Evolutionary conservation across 2,888 invertebrate species (phyloP), one percentile per base, ranked within the genome.

Genomic region (Drosophila tripunctata): DNA sequence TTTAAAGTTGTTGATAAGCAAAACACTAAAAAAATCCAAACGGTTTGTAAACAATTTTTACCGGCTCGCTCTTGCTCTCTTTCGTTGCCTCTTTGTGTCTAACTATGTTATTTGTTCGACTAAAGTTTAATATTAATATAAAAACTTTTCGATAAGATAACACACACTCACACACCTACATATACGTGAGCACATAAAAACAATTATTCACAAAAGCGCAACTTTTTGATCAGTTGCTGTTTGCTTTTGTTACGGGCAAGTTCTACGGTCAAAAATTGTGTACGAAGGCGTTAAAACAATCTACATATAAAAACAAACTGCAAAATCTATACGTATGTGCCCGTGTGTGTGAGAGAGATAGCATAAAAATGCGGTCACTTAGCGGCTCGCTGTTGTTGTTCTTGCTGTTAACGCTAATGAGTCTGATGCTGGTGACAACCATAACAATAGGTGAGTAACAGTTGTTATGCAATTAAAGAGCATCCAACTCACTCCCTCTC

Each of bases 191-290:
- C n/a, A 24, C 50, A 38, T 36, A 51, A 40, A 47, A 43, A 30
- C 35, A n/a, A 47, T 30, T 73, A 65, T 75, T 75, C 75, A 67
- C 70, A 64, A 80, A 66, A 65, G 60, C 30, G 45, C 38, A 27
- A 33, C 24, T 62, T 62, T 58, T 56, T 40, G 45, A 75, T 81
- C 82, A 84, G 83, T 84, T 73, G 56, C 40, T 65, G 56, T 79
- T 78, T 48, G 71, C 62, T 61, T 69, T 75, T 66, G 65, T 56
- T 31, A 57, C 70, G 48, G 75, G 30, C 51, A 68, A 72, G 82
- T 84, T 62, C 58, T 63, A 50, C 27, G 10, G 15, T 10, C 17
- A 41, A 55, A 35, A 10, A 12, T 10, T 21, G 15, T 15, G 27
- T 40, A 31, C 17, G 65, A 12, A 47, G 44, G n/a, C 24, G 22